phyloP scores from a whole-genome alignment of 2,113 vertebrate species.

The Myrmophylax atrothorax region DNA sequence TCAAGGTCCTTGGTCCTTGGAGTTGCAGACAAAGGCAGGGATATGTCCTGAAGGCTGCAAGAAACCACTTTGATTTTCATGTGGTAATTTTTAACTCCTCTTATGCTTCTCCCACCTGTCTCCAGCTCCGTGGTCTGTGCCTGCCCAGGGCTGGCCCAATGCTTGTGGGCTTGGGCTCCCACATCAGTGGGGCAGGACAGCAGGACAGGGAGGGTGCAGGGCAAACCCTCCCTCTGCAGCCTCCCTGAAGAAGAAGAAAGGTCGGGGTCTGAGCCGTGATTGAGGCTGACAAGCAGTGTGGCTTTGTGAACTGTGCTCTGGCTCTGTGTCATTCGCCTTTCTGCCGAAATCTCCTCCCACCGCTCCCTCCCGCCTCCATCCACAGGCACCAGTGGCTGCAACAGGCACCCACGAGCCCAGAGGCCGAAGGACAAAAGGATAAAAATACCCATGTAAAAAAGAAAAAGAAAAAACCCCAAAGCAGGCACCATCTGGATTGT shows the following conservation, averaged over 20 bases:
- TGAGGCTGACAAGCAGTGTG: not conserved
- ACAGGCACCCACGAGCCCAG: not conserved
- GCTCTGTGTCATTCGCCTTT: not conserved
- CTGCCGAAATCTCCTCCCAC: not conserved
- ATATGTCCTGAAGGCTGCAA: not conserved
- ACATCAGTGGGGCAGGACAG: not conserved
- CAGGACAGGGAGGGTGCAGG: not conserved
- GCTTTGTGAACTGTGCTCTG: not conserved
- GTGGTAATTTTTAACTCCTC: not conserved
- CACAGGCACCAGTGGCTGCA: fast-evolving
- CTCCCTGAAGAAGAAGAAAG: not conserved
- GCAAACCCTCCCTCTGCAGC: not conserved
- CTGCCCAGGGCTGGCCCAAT: not conserved
- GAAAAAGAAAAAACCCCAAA: not conserved
- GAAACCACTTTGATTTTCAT: not conserved
- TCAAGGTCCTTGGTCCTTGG: not conserved
- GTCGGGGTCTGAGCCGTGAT: not conserved
- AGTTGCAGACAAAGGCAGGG: not conserved
- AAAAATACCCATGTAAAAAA: not conserved
- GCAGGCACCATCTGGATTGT: not conserved
- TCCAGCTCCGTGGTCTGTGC: not conserved
- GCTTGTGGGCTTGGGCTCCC: not conserved
- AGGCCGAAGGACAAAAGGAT: not conserved
- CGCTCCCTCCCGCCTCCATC: not conserved
- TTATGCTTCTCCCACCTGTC: not conserved